phyloP scores from a whole-genome alignment of 2,113 vertebrate species.

The Brachypteracias leptosomus region DNA sequence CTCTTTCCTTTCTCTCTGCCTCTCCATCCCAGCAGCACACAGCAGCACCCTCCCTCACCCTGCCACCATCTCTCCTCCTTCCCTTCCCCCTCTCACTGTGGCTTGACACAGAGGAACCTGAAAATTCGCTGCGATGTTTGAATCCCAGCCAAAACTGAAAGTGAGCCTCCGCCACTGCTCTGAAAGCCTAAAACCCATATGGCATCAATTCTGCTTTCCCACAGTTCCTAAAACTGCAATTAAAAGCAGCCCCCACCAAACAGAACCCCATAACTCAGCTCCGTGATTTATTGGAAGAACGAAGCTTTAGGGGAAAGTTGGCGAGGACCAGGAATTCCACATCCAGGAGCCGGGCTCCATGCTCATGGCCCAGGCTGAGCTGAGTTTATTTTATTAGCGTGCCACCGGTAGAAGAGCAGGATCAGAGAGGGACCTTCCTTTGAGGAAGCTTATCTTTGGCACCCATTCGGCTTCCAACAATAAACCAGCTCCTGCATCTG shows the following conservation, averaged over 20 bases:
- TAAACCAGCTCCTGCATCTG: background rate
- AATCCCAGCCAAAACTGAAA: constrained; percentile 55
- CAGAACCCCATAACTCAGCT: constrained; percentile 56
- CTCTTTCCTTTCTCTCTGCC: background rate
- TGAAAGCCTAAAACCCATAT: constrained; percentile 59
- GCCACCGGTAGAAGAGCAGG: background rate
- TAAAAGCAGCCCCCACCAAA: constrained; percentile 64
- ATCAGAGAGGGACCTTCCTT: background rate
- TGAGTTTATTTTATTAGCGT: background rate
- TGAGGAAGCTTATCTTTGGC: constrained; percentile 41
- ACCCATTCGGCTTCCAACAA: constrained; percentile 8
- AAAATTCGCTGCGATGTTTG: constrained; percentile 45
- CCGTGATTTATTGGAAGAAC: constrained; percentile 46
- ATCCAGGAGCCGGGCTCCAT: background rate
- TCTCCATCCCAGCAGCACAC: background rate
- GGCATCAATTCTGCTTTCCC: constrained; percentile 69
- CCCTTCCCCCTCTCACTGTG: background rate
- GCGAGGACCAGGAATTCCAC: constrained; percentile 19
- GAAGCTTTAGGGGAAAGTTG: constrained; percentile 59
- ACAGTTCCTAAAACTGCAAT: constrained; percentile 71
- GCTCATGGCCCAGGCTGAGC: background rate
- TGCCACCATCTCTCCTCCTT: background rate
- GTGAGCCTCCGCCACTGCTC: constrained; percentile 28
- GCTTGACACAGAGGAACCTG: constrained; percentile 58
- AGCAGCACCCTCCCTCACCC: background rate